Evolutionary conservation across 2,113 vertebrate genomes (phyloP), one percentile per base, ranked within the genome.

Genomic region (Hemiscyllium ocellatum): DNA sequence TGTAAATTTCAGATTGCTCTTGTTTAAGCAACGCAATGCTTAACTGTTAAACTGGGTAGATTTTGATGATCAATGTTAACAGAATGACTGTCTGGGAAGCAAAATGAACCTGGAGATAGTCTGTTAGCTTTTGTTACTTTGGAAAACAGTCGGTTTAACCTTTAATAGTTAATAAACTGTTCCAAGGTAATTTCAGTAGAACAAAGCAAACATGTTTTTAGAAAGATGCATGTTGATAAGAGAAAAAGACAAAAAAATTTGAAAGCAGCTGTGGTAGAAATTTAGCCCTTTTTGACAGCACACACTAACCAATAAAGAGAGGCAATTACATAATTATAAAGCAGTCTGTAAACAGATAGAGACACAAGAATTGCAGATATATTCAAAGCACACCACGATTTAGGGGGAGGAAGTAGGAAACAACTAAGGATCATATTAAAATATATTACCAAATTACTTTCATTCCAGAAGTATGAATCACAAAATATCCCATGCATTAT

Each of bases 71-170:
- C 5, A 66, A 17, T 66, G 56, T n/a, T 29, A 68, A 93, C 17
- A 61, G 87, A 91, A 91, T 93, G 89, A n/a, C 89, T 93, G 89
- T 19, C 33, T n/a, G n/a, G 89, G 89, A 93, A 93, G 33, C 61
- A 93, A 33, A 93, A 4, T 65, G 87, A 68, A 61, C 61, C 13
- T 91, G 56, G 29, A 91, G 52, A 90, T 90, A 61, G 52, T 90
- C n/a, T n/a, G 37, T 0, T 33, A 33, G 6, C 20, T 37, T 65
- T 47, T 42, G 80, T 83, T 50, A 61, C 5, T 61, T 61, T 90
- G 56, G 52, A 61, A 56, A 90, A 90, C 13, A 93, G 29, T 37
- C 19, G n/a, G 61, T 37, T 68, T 6, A 66, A 61, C 65, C 33
- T 22, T 93, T 61, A 66, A 66, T 22, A n/a, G 37, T 61, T n/a